Evolutionary conservation across 2,113 vertebrate genomes (phyloP).

Genomic region (Pangasianodon hypophthalmus): DNA sequence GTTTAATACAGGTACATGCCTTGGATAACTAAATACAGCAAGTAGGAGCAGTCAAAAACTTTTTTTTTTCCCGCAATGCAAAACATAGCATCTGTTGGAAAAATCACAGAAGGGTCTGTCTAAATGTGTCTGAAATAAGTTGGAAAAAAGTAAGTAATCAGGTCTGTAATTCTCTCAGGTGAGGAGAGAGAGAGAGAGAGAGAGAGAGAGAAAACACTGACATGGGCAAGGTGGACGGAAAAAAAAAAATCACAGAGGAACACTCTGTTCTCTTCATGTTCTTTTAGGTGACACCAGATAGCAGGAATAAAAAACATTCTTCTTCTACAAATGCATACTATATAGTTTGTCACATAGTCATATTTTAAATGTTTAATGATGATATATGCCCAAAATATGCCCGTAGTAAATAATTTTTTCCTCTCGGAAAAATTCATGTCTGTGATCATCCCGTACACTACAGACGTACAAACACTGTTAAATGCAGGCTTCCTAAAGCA

Average conservation of each 20-base stretch:
- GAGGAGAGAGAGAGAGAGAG: neutral
- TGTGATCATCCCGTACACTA: neutral
- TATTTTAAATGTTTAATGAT: neutral
- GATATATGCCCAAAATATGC: neutral
- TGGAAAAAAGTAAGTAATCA: neutral
- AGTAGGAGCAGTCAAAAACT: neutral
- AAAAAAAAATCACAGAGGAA: neutral
- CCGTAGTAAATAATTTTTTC: neutral
- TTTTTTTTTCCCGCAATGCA: neutral
- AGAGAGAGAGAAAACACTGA: neutral
- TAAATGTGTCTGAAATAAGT: neutral
- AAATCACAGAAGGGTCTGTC: neutral
- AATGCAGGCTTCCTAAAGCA: neutral
- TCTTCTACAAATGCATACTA: neutral
- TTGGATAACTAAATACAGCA: neutral
- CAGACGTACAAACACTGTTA: neutral
- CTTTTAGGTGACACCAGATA: neutral
- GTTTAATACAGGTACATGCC: neutral
- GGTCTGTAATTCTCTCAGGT: neutral
- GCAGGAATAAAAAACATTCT: neutral
- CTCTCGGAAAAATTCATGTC: neutral
- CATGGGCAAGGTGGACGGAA: neutral
- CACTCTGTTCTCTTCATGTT: neutral
- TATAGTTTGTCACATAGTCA: neutral
- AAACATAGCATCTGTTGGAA: neutral